These are phyloP conservation scores for Bombylius discolor DNA, from an alignment of 2,888 invertebrate genomes.

Conservation along the genomic window DNA sequence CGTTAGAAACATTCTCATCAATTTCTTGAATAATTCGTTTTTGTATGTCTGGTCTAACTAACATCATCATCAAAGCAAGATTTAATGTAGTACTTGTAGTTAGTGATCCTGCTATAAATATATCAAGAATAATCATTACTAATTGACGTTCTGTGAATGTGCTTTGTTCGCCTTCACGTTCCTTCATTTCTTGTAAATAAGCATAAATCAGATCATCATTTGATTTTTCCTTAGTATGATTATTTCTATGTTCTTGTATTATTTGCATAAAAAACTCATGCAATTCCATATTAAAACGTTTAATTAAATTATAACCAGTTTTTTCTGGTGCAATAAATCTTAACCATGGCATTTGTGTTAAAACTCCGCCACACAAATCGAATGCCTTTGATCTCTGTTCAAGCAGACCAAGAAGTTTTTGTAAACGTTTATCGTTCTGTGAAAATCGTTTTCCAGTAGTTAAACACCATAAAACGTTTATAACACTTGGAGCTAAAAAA, in stretches of 20 bases:
- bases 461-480: constrained; percentile 53
- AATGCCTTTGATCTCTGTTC: constrained; percentile 41
- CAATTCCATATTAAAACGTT: constrained; percentile 42
- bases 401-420: constrained; percentile 38
- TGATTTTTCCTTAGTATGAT: constrained; percentile 35
- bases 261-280: constrained; percentile 42
- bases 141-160: constrained; percentile 47
- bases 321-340: constrained; percentile 46
- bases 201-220: constrained; percentile 48
- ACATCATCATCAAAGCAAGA: constrained; percentile 46
- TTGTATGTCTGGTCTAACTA: constrained; percentile 46
- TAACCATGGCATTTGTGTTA: constrained; percentile 49
- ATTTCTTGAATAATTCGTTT: constrained; percentile 42
- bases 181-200: constrained; percentile 47
- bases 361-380: constrained; percentile 45
- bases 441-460: constrained; percentile 41
- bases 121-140: constrained; percentile 49
- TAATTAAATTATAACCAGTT: constrained; percentile 47
- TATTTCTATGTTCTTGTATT: constrained; percentile 43
- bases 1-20: constrained; percentile 27
- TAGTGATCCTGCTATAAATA: constrained; percentile 53
- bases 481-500: constrained; percentile 42
- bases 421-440: constrained; percentile 35
- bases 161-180: constrained; percentile 9
- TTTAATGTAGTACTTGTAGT: constrained; percentile 51